Percentiles rank a stretch among this genome's conserved stretches.
Evolutionary conservation across 2,797 vertebrate species (phyloP).

Genomic region (Nyctalus aviator): DNA sequence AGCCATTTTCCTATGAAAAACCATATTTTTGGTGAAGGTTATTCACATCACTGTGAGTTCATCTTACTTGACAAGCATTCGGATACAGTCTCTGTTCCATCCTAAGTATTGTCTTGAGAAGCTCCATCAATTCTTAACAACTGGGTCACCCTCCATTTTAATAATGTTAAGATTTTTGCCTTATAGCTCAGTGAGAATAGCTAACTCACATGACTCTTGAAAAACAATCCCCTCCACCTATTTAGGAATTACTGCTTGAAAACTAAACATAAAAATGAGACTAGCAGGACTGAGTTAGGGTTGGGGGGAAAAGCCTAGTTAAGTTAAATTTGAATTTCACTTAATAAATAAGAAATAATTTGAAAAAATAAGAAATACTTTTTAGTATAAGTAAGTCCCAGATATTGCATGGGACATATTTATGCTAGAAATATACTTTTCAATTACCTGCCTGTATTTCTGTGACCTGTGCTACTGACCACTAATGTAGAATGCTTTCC

Average conservation of each 20-base stretch:
- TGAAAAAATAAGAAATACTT: no score
- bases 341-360: not conserved
- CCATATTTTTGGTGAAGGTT: not conserved
- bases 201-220: not conserved
- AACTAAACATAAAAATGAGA: not conserved
- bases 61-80: not conserved
- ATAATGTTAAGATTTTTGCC: not conserved
- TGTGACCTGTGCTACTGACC: not conserved
- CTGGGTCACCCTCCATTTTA: not conserved
- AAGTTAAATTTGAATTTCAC: not conserved
- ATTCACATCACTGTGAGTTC: not conserved
- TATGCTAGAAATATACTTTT: not conserved
- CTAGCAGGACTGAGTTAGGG: not conserved
- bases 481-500: not conserved
- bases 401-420: not conserved
- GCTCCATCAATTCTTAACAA: not conserved
- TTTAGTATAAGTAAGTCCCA: not conserved
- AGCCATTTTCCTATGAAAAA: not conserved
- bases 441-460: not conserved
- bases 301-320: not conserved
- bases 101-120: not conserved
- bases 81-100: not conserved
- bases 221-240: slow-evolving; percentile 11
- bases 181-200: not conserved
- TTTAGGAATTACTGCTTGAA: not conserved